phyloP scores from a whole-genome alignment of 2,797 vertebrate genomes.

The Eupleurogrammus muticus region DNA sequence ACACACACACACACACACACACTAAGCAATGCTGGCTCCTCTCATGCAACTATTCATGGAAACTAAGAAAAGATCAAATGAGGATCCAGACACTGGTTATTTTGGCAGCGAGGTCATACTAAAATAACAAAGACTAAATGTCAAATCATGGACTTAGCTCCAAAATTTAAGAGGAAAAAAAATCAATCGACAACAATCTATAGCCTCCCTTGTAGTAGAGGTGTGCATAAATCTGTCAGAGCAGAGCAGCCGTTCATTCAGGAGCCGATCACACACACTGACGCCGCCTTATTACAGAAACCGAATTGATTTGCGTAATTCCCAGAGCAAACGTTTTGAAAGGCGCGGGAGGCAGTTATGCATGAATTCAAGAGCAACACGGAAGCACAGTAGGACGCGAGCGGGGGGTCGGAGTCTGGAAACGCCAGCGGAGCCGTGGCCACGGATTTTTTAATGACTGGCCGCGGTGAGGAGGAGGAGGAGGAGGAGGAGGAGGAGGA shows the following conservation, averaged over 20 bases:
- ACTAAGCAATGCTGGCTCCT: neutral
- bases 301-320: slow-evolving; percentile 34
- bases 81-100: neutral
- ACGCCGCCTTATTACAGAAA: slow-evolving; percentile 21
- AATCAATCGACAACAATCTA: neutral
- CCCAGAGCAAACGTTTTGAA: slow-evolving; percentile 15
- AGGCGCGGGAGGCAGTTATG: slow-evolving; percentile 45
- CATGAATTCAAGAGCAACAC: slow-evolving; percentile 53
- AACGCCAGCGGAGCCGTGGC: slow-evolving; percentile 57
- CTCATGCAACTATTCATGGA: neutral
- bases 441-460: slow-evolving; percentile 71
- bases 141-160: neutral
- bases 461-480: slow-evolving; percentile 57
- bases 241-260: slow-evolving; percentile 17
- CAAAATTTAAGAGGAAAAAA: neutral
- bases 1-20: neutral
- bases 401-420: slow-evolving; percentile 52
- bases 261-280: slow-evolving; percentile 25
- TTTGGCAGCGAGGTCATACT: neutral
- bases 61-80: neutral
- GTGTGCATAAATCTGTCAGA: slow-evolving; percentile 8
- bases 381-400: slow-evolving; percentile 28
- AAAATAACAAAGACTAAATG: no score
- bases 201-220: neutral
- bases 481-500: no score